Evolutionary conservation across 2,888 invertebrate genomes (phyloP).

Genomic region (Koerneria pararmatus): DNA sequence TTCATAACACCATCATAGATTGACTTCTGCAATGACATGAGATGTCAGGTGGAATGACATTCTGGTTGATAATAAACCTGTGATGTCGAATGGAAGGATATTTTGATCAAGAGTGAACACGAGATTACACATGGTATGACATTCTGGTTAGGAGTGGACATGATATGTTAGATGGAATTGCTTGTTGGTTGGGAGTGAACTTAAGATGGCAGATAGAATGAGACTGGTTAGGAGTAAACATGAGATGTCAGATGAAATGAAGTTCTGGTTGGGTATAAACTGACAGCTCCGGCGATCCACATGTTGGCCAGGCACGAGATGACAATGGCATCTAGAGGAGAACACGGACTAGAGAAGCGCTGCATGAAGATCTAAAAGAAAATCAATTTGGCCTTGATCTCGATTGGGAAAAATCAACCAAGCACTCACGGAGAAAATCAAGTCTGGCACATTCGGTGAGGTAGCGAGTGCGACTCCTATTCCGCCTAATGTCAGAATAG

Average conservation of each 20-base stretch:
- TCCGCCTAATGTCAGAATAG: conserved; percentile 92
- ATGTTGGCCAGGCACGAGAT: conserved; percentile 96
- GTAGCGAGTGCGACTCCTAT: conserved; percentile 71
- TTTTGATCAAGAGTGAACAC: too few relatives aligned
- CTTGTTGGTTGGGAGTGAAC: too few relatives aligned
- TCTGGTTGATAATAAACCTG: too few relatives aligned
- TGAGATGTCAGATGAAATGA: conserved; percentile 1
- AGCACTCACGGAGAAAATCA: conserved; percentile 27
- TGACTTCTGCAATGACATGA: conserved; percentile 61
- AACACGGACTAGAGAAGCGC: conserved; percentile 84
- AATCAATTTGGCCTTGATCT: neutral
- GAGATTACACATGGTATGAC: neutral
- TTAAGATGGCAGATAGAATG: too few relatives aligned
- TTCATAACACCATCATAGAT: conserved; percentile 92
- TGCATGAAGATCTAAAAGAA: conserved; percentile 81
- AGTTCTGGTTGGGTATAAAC: conserved; percentile 18
- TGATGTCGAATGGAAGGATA: too few relatives aligned
- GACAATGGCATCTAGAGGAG: conserved; percentile 84
- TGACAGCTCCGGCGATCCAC: conserved; percentile 74
- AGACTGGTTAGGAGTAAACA: too few relatives aligned
- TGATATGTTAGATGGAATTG: neutral
- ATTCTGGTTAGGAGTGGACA: neutral
- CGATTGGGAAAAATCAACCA: neutral
- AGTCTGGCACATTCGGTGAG: conserved; percentile 44
- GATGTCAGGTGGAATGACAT: neutral